Evolutionary conservation across 1,140 invertebrate species (phyloP).

Genomic region (Ylistrum balloti): DNA sequence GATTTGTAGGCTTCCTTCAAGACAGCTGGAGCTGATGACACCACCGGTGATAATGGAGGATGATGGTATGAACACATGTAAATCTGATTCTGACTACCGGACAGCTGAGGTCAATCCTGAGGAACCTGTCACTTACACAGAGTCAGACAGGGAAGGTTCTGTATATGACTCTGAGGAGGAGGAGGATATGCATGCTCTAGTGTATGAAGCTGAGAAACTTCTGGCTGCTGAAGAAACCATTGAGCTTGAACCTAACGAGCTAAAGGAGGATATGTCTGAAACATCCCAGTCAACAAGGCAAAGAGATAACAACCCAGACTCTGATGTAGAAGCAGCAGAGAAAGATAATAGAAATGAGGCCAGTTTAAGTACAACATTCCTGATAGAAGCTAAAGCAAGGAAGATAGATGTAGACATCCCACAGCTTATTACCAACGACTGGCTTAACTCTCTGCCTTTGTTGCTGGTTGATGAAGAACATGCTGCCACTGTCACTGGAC

Average conservation of each 20-base stretch:
- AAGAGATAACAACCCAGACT: background rate
- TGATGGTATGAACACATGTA: slow-evolving; percentile 46
- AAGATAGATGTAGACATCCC: slow-evolving; percentile 67
- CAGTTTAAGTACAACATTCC: slow-evolving; percentile 59
- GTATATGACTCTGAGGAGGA: slow-evolving; percentile 52
- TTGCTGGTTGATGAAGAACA: slow-evolving; percentile 62
- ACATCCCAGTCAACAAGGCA: background rate
- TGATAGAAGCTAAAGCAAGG: slow-evolving; percentile 54
- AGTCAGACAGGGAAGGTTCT: slow-evolving; percentile 9
- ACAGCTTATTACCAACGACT: slow-evolving; percentile 67
- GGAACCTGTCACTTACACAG: background rate
- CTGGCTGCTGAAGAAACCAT: slow-evolving; percentile 48
- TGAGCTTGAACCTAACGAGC: slow-evolving; percentile 45
- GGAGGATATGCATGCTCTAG: slow-evolving; percentile 50
- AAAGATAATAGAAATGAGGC: background rate
- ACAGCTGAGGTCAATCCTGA: background rate
- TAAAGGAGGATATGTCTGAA: slow-evolving; percentile 31
- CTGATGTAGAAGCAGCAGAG: slow-evolving; percentile 1
- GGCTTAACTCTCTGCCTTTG: slow-evolving; percentile 74
- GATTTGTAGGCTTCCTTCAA: slow-evolving; percentile 50
- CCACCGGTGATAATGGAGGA: slow-evolving; percentile 64
- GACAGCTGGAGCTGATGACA: slow-evolving; percentile 59
- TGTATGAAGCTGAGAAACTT: slow-evolving; percentile 54
- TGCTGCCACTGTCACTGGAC: slow-evolving; percentile 55
- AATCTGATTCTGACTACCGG: slow-evolving; percentile 44